Conservation (phyloP, 2,888 invertebrate species). For the Hermodice carunculata region DNA sequence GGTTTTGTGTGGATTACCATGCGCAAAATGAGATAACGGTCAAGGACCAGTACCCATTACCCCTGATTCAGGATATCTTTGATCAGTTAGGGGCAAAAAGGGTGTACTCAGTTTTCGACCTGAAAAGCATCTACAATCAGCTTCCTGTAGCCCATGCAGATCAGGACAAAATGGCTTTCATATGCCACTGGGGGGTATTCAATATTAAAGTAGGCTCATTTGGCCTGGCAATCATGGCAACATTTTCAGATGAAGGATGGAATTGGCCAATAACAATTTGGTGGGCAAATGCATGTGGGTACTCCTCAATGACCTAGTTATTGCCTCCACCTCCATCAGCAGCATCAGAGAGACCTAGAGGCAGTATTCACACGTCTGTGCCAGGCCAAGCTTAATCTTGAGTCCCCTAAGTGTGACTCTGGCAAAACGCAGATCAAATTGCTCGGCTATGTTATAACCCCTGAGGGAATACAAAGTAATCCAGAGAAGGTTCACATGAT, state of each 20-base stretch:
- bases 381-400: too few relatives aligned
- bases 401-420: constrained; percentile 34
- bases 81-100: constrained; percentile 26
- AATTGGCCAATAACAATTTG: too few relatives aligned
- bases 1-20: constrained; percentile 33
- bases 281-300: too few relatives aligned
- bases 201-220: too few relatives aligned
- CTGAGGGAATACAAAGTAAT: constrained; percentile 24
- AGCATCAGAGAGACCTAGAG: too few relatives aligned
- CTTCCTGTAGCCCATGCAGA: constrained; percentile 10
- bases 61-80: constrained; percentile 32
- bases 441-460: constrained; percentile 21
- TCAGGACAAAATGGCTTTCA: constrained; percentile 30
- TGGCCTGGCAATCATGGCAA: too few relatives aligned
- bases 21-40: constrained; percentile 19
- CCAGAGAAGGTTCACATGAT: constrained; percentile 26
- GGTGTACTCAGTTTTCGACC: constrained; percentile 26
- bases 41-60: constrained; percentile 27
- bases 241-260: too few relatives aligned
- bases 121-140: constrained; percentile 28
- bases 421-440: constrained; percentile 14
- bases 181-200: constrained; percentile 16
- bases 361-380: too few relatives aligned
- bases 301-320: too few relatives aligned
- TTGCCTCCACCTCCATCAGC: too few relatives aligned